Evolutionary conservation across 1,140 invertebrate species (phyloP), one percentile per base, ranked within the genome.

Genomic region (Archivesica marissinica): DNA sequence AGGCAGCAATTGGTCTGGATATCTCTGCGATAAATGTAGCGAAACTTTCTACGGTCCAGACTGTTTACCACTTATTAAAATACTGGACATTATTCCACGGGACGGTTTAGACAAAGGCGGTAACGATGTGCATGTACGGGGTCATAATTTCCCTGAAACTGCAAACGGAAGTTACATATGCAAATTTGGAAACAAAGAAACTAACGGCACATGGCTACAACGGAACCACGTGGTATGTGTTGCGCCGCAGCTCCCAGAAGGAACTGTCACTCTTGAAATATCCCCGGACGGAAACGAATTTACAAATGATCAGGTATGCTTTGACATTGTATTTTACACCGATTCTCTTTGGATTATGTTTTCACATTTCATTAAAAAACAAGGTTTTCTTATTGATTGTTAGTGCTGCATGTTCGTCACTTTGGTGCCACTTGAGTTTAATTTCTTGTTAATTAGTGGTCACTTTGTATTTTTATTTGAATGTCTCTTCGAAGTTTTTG

Each of bases 111-210:
- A 89, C 66, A 80, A 79, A 20, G 89, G 89, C 6, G 86, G 84
- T 23, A 86, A 83, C n/a, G n/a, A 17, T 17, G 79, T 89, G n/a
- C 87, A 89, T 86, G 83, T 88, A 20, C 70, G 74, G 64, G 89
- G 89, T 20, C 85, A 88, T 47, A 89, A 89, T 56, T 88, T 89
- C 28, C 86, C 85, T 17, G 68, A 89, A 50, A 76, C 85, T 6
- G 17, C 84, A 13, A 72, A 52, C 30, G 39, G 84, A 28, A 61
- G 54, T 0, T 89, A 84, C 68, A 56, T 39, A 39, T 89, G 88
- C 47, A 47, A 56, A 70, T 85, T 86, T 75, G 88, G 82, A 41
- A 50, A 30, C 33, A n/a, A 15, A 23, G 66, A 81, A 13, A 59
- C 72, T 20, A 80, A 70, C 47, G 88, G 86, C 20, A 85, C 38